Evolutionary conservation across 2,113 vertebrate species (phyloP).

Genomic region (rabbit (Oryctolagus cuniculus)): DNA sequence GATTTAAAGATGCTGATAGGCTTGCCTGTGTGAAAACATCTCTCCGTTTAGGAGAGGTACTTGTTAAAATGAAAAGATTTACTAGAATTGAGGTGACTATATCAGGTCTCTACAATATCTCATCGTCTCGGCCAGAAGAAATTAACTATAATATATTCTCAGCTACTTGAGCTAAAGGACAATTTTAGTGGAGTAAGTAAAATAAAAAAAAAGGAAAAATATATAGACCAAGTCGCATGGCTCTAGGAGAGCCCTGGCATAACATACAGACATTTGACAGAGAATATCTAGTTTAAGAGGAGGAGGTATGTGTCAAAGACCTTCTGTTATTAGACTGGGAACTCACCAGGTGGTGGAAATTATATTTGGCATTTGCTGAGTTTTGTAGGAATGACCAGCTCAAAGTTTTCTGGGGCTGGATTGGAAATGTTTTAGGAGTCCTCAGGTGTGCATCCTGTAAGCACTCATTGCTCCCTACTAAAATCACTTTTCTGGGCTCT

Average conservation of each 20-base stretch:
- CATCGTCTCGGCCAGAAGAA: neutral
- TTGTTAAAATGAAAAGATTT: slow-evolving; percentile 35
- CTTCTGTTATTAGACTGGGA: no score
- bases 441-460: neutral
- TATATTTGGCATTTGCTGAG: neutral
- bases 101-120: neutral
- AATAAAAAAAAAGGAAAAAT: no score
- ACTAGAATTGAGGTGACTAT: neutral
- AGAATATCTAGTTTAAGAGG: neutral
- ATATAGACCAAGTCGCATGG: neutral
- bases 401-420: neutral
- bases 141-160: neutral
- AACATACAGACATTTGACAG: neutral
- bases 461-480: neutral
- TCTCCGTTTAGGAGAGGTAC: neutral
- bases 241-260: neutral
- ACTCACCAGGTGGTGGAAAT: rapidly evolving
- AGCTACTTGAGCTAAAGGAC: neutral
- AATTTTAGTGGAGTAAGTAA: neutral
- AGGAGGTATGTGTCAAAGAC: neutral
- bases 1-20: neutral
- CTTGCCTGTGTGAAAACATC: neutral
- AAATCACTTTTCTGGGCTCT: neutral
- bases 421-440: neutral
- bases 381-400: neutral